Evolutionary conservation across 2,888 invertebrate genomes (phyloP).

Genomic region (Agrotis exclamationis): DNA sequence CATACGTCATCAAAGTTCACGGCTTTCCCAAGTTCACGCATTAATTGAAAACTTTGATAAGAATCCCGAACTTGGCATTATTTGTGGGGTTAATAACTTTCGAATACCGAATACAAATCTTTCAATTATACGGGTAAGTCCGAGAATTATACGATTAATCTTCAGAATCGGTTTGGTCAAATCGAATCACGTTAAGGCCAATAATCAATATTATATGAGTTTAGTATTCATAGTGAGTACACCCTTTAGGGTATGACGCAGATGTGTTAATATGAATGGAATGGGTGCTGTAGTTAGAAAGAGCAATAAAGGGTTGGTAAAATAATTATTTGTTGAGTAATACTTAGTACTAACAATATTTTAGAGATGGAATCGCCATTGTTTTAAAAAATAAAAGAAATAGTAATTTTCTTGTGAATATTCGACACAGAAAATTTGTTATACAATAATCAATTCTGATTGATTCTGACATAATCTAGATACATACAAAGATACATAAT

Average conservation of each 20-base stretch:
- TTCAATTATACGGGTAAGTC: constrained; percentile 44
- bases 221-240: constrained; percentile 76
- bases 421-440: no score
- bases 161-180: constrained; percentile 47
- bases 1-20: constrained; percentile 44
- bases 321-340: constrained; percentile 8
- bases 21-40: constrained; percentile 32
- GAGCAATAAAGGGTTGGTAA: not conserved
- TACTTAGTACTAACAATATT: not conserved
- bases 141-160: constrained; percentile 54
- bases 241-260: constrained; percentile 74
- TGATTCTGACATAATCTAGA: no score
- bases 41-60: constrained; percentile 50
- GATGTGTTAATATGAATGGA: constrained; percentile 61
- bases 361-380: no score
- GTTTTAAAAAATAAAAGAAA: no score
- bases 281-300: constrained; percentile 3
- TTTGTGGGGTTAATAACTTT: constrained; percentile 53
- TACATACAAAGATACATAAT: no score
- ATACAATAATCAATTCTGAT: no score
- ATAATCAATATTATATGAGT: constrained; percentile 62
- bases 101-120: constrained; percentile 52
- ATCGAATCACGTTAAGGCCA: constrained; percentile 62
- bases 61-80: constrained; percentile 30
- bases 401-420: no score